Evolutionary conservation across 2,797 vertebrate species (phyloP), one percentile per base, ranked within the genome.

Genomic region (Sarcophilus harrisii): DNA sequence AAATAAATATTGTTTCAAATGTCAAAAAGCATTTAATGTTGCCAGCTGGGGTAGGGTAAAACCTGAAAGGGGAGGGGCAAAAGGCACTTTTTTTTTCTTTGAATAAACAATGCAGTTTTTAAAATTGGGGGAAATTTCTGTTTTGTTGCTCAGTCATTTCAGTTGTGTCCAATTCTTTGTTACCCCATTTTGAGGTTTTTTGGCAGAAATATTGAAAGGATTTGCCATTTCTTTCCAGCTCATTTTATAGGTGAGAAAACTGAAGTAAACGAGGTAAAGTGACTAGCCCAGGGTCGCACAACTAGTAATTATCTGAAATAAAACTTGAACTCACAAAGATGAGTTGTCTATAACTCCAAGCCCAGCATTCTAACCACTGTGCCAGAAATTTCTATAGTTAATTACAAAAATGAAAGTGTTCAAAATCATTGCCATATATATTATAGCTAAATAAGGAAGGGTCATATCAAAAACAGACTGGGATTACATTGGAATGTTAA

Each of bases 1-100:
- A 96, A 98, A 98, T 98, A 98, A 98, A 97, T 96, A 66, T 81
- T 95, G 92, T 94, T 93, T 94, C 91, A 95, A 93, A 93, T 90
- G 21, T 90, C n/a, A 87, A 87, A 87, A 87, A 45, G 73, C 73
- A 87, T 87, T 45, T 87, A 87, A 87, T 45, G 21, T 87, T 87
- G 73, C 73, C 73, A 87, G 21, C 38, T 27, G 21, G 38, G 59
- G 59, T 9, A 0, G 29, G 28, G 38, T 38, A 8, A 6, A 81
- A 81, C 66, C 24, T 87, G 10, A 49, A 21, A 87, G 73, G 73
- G 38, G 73, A 87, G 38, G 38, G 38, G 21, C 38, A 49, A 87
- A 87, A 45, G 38, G 38, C 73, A 87, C 38, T 87, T 81, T 81
- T 81, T 38, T 73, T 3, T 30, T 3, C 16, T 28, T 87, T 28